Evolutionary conservation across 2,797 vertebrate genomes (phyloP).

Genomic region (Pagetopsis macropterus): DNA sequence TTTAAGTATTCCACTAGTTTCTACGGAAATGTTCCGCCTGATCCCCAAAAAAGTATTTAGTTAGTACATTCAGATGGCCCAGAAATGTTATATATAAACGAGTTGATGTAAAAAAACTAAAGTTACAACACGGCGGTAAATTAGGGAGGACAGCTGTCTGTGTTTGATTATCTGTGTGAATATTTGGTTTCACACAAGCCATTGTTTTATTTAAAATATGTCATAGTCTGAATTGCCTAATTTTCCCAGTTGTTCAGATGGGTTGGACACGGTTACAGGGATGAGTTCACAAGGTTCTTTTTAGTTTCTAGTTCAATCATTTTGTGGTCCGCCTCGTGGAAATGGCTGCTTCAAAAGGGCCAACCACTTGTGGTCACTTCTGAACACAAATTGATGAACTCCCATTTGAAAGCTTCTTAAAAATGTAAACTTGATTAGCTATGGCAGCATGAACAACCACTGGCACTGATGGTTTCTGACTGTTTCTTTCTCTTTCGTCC

Average conservation of each 20-base stretch:
- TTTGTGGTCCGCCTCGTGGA: background rate
- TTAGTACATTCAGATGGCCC: background rate
- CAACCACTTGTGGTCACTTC: background rate
- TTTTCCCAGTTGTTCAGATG: background rate
- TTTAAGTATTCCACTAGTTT: background rate
- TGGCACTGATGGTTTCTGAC: background rate
- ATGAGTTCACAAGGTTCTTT: background rate
- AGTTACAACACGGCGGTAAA: background rate
- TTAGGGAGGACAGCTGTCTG: background rate
- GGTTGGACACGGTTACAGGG: background rate
- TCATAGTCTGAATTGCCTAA: background rate
- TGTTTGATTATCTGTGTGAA: background rate
- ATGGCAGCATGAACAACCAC: background rate
- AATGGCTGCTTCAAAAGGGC: background rate
- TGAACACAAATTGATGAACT: background rate
- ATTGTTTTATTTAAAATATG: background rate
- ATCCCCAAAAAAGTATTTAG: background rate
- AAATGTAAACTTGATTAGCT: background rate
- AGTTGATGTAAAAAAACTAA: too few relatives aligned
- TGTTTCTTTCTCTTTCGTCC: conserved; percentile 16
- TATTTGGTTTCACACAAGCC: background rate
- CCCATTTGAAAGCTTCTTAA: background rate
- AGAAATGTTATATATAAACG: background rate
- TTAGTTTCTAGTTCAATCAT: background rate
- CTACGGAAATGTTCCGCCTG: background rate